phyloP scores from a whole-genome alignment of 2,888 invertebrate genomes.

The Sinhomidia bicolor region DNA sequence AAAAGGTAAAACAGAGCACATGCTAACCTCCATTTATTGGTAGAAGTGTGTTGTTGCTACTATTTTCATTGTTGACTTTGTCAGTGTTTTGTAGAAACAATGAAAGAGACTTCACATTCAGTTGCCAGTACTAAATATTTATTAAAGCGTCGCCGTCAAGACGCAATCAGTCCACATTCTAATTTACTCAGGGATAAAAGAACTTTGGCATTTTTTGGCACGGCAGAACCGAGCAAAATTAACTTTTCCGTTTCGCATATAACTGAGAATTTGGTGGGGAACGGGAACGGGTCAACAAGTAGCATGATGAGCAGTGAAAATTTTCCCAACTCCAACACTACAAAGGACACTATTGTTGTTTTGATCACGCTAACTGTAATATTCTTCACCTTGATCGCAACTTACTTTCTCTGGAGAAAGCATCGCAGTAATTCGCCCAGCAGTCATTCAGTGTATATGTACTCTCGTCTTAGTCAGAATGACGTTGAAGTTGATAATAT shows the following conservation, averaged over 20 bases:
- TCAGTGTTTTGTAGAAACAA: slow-evolving; percentile 18
- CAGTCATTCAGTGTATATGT: slow-evolving; percentile 73
- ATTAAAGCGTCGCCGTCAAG: not conserved
- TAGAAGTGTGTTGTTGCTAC: not conserved
- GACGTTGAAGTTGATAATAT: slow-evolving; percentile 78
- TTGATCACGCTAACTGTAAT: slow-evolving; percentile 76
- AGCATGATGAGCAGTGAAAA: slow-evolving; percentile 24
- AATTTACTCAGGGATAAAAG: not conserved
- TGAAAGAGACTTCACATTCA: not conserved
- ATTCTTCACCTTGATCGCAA: slow-evolving; percentile 74
- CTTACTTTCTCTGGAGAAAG: slow-evolving; percentile 79
- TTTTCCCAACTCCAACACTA: not conserved
- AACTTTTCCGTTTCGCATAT: not conserved
- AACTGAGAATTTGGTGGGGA: not conserved
- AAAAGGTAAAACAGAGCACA: too few relatives aligned
- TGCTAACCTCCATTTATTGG: not conserved
- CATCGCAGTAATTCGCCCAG: slow-evolving; percentile 71
- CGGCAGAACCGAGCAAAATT: not conserved
- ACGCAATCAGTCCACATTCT: not conserved
- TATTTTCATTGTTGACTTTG: not conserved
- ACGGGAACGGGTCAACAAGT: not conserved
- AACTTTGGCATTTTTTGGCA: not conserved
- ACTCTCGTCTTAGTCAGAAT: slow-evolving; percentile 79
- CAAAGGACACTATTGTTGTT: slow-evolving; percentile 75
- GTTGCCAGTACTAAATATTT: not conserved